Evolutionary conservation across 2,113 vertebrate genomes (phyloP).

Genomic region (Pollachius pollachius): DNA sequence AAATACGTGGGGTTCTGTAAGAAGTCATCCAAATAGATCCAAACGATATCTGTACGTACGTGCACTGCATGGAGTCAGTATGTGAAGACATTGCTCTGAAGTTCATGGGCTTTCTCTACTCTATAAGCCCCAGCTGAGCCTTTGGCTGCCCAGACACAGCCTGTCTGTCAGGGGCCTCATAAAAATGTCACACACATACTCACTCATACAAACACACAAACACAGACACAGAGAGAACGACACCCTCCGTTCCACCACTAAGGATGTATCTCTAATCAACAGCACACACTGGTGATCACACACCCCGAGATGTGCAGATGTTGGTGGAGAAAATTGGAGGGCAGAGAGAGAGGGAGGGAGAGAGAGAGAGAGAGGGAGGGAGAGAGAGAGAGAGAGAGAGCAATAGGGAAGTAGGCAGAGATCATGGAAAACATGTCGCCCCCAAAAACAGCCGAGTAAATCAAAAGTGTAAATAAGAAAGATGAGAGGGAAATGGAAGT

Average conservation of each 20-base stretch:
- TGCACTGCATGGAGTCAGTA: too few species aligned
- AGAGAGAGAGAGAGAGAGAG: constrained; percentile 41
- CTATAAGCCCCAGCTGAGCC: not conserved
- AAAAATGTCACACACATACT: not conserved
- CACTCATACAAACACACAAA: constrained; percentile 15
- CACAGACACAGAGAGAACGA: constrained; percentile 16
- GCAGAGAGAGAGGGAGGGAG: constrained; percentile 36
- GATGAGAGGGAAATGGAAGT: constrained; percentile 49
- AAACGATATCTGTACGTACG: too few species aligned
- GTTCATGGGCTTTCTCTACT: too few species aligned
- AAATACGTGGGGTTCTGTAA: too few species aligned
- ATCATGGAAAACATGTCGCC: constrained; percentile 53
- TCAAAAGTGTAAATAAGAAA: constrained; percentile 65
- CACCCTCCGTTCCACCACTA: constrained; percentile 66
- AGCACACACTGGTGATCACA: constrained; percentile 66
- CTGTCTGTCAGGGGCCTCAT: too few species aligned
- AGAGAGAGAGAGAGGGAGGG: constrained; percentile 6
- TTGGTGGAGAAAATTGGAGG: constrained; percentile 7
- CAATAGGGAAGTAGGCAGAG: constrained; percentile 27
- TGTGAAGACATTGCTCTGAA: too few species aligned
- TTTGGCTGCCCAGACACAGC: too few species aligned
- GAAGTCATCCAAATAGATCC: too few species aligned
- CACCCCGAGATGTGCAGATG: constrained; percentile 63
- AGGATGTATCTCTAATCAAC: constrained; percentile 75
- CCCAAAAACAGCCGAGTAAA: constrained; percentile 25